A percentile compares a stretch with the other conserved stretches of the same genome.
Evolutionary conservation across 2,113 vertebrate species (phyloP).

Genomic region (Lepisosteus osseus): DNA sequence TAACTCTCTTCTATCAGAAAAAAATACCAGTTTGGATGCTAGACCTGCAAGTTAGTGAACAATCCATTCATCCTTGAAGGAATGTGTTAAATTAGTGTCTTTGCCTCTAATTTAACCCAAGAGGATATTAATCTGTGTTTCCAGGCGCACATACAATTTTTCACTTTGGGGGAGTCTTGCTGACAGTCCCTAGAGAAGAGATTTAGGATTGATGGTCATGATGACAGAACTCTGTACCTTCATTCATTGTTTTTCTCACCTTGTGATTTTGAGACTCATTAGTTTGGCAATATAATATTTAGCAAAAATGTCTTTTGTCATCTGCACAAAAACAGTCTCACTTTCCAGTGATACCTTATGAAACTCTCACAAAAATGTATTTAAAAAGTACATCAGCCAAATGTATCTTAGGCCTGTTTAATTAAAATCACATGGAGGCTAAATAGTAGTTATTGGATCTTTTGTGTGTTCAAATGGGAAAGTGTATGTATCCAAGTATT

Average conservation of each 20-base stretch:
- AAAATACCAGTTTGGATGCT: background rate
- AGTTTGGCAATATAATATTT: background rate
- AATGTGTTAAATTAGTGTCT: background rate
- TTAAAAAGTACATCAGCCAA: background rate
- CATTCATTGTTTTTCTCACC: too few relatives aligned
- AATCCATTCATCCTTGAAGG: background rate
- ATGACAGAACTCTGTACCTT: too few relatives aligned
- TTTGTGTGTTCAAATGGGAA: too few relatives aligned
- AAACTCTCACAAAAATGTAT: background rate
- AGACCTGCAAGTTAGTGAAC: background rate
- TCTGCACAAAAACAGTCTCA: background rate
- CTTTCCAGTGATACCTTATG: background rate
- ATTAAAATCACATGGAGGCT: background rate
- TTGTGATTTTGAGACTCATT: background rate
- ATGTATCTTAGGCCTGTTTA: background rate
- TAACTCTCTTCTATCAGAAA: background rate
- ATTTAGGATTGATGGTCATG: background rate
- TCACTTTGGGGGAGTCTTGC: background rate
- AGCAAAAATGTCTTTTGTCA: background rate
- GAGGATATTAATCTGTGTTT: background rate
- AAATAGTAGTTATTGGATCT: too few relatives aligned
- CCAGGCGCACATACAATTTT: background rate
- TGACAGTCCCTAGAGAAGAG: background rate
- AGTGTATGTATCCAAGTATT: too few relatives aligned
- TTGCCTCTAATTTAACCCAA: background rate